Evolutionary conservation across 2,113 vertebrate species (phyloP).

Genomic region (Podilymbus podiceps): DNA sequence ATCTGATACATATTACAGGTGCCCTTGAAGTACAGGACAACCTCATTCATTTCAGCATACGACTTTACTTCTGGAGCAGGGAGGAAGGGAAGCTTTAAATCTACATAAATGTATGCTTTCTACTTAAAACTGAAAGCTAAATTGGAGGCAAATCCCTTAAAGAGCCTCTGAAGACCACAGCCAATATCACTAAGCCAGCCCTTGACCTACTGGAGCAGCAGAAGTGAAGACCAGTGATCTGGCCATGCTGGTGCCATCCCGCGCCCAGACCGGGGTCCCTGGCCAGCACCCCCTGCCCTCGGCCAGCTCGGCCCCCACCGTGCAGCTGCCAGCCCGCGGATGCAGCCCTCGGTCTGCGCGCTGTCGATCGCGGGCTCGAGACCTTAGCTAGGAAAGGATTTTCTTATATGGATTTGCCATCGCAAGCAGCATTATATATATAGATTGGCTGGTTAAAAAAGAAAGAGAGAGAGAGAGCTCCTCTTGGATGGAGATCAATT

Average conservation of each 20-base stretch:
- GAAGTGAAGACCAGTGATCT: background rate
- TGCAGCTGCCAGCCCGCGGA: accelerated
- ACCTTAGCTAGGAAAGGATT: background rate
- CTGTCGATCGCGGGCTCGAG: background rate
- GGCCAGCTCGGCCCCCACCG: accelerated
- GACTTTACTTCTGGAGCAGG: background rate
- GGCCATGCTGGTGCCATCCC: background rate
- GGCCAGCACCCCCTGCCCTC: background rate
- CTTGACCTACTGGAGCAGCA: background rate
- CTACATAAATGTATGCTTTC: background rate
- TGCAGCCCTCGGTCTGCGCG: background rate
- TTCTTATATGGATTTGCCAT: background rate
- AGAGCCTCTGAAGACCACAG: background rate
- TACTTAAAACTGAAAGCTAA: background rate
- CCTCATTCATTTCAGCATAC: background rate
- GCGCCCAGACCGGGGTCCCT: accelerated
- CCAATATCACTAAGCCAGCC: background rate
- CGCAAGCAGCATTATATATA: accelerated
- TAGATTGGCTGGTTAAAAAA: background rate
- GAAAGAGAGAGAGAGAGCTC: background rate
- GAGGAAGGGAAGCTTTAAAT: background rate
- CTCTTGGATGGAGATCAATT: background rate
- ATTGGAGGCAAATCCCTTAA: background rate
- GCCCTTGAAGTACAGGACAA: background rate
- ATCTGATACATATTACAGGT: background rate